Conservation (phyloP, 2,888 invertebrate species). For the Bombylius major region DNA sequence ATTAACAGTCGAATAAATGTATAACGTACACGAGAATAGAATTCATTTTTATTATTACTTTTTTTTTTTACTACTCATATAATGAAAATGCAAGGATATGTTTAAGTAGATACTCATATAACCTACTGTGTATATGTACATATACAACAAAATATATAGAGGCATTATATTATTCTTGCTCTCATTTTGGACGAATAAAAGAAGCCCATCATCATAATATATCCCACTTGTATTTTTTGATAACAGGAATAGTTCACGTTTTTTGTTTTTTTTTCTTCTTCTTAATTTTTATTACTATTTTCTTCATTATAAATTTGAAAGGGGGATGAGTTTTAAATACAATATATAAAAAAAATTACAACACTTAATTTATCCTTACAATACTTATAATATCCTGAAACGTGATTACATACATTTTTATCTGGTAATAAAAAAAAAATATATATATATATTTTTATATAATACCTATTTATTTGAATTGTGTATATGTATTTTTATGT, state of each 20-base stretch:
- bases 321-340: constrained; percentile 8
- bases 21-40: neutral
- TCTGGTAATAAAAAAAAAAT: too few relatives aligned
- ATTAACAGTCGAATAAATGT: constrained; percentile 13
- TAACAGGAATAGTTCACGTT: neutral
- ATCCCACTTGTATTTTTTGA: constrained; percentile 5
- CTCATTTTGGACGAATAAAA: constrained; percentile 6
- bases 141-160: neutral
- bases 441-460: too few relatives aligned
- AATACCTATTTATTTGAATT: neutral
- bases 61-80: neutral
- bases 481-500: neutral
- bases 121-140: neutral
- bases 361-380: too few relatives aligned
- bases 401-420: too few relatives aligned
- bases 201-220: constrained; percentile 1
- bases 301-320: neutral
- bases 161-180: neutral
- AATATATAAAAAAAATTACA: too few relatives aligned
- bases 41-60: neutral
- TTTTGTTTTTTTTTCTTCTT: too few relatives aligned
- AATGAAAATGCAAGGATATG: neutral
- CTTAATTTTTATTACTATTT: neutral
- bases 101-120: constrained; percentile 2
- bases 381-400: too few relatives aligned